These are phyloP conservation scores for Nomia melanderi DNA, from an alignment of 1,140 invertebrate genomes.

Conservation along the genomic window DNA sequence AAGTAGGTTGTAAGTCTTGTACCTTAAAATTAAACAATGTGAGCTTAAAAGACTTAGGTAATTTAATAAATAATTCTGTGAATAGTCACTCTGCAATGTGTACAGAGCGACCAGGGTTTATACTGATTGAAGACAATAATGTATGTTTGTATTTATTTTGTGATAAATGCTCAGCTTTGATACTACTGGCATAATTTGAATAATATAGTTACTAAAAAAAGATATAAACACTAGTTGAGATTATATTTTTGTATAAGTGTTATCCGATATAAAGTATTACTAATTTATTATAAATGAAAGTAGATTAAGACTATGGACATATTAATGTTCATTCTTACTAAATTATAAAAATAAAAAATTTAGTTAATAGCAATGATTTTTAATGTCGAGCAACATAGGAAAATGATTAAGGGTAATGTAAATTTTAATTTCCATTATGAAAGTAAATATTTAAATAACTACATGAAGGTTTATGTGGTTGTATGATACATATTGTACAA, in stretches of 20 bases:
- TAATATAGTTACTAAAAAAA: not conserved
- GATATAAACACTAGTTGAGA: not conserved
- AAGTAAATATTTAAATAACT: constrained; percentile 57
- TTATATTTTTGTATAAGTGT: constrained; percentile 1
- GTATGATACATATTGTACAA: constrained; percentile 73
- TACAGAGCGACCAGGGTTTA: constrained; percentile 61
- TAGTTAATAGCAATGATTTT: not conserved
- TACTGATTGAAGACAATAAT: constrained; percentile 61
- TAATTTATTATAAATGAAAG: not conserved
- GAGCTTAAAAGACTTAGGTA: constrained; percentile 58
- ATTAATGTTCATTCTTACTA: not conserved
- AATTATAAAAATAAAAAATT: not conserved
- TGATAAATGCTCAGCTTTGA: constrained; percentile 60
- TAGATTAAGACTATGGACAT: not conserved
- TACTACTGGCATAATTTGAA: constrained; percentile 24
- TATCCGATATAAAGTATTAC: not conserved
- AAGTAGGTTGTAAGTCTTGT: constrained; percentile 65
- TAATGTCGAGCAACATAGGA: not conserved
- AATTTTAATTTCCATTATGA: constrained; percentile 34
- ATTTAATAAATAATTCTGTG: constrained; percentile 58
- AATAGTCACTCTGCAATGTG: constrained; percentile 67
- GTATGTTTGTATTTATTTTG: constrained; percentile 69
- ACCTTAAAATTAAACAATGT: constrained; percentile 62
- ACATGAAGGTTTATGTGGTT: constrained; percentile 59
- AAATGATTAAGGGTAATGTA: not conserved